Percentiles rank a stretch among this genome's conserved stretches.
phyloP scores from a whole-genome alignment of 2,888 invertebrate genomes.

The Drosophila anomelani region DNA sequence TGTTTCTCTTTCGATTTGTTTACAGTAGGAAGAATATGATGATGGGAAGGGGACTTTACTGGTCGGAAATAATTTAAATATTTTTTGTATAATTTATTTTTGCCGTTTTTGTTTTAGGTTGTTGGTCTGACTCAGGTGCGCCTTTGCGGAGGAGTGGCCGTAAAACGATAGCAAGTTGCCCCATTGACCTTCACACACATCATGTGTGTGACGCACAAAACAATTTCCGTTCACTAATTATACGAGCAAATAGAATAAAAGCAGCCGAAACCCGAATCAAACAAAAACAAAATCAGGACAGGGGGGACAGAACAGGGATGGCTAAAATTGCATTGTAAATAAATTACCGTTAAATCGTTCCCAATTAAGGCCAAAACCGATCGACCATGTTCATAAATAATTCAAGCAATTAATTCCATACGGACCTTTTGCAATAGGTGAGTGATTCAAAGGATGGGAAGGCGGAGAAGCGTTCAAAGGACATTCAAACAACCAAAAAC shows the following conservation, averaged over 20 bases:
- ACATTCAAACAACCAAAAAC: background rate
- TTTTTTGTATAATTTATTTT: slow-evolving; percentile 8
- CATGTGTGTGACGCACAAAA: slow-evolving; percentile 30
- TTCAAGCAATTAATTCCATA: slow-evolving; percentile 19
- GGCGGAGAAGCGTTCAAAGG: background rate
- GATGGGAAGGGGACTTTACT: slow-evolving; percentile 8
- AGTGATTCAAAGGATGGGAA: background rate
- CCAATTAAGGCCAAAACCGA: slow-evolving; percentile 6
- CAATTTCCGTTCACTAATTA: slow-evolving; percentile 69
- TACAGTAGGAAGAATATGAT: slow-evolving; percentile 6
- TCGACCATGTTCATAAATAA: slow-evolving; percentile 17
- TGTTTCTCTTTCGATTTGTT: slow-evolving; percentile 27
- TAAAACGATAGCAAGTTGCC: slow-evolving; percentile 27
- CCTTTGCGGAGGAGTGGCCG: slow-evolving; percentile 25
- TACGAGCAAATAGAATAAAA: slow-evolving; percentile 57
- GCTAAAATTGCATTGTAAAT: slow-evolving; percentile 41
- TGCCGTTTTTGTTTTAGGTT: background rate
- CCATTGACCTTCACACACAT: slow-evolving; percentile 30
- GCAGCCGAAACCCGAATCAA: slow-evolving; percentile 35
- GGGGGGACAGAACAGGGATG: background rate
- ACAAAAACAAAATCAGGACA: background rate
- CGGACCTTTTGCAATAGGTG: slow-evolving; percentile 1
- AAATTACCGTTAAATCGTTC: slow-evolving; percentile 26
- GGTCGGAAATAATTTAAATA: slow-evolving; percentile 24
- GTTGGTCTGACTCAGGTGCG: slow-evolving; percentile 14